A percentile compares a stretch with the other conserved stretches of the same genome.
Evolutionary conservation across 2,113 vertebrate species (phyloP).

Genomic region (Labrus mixtus): DNA sequence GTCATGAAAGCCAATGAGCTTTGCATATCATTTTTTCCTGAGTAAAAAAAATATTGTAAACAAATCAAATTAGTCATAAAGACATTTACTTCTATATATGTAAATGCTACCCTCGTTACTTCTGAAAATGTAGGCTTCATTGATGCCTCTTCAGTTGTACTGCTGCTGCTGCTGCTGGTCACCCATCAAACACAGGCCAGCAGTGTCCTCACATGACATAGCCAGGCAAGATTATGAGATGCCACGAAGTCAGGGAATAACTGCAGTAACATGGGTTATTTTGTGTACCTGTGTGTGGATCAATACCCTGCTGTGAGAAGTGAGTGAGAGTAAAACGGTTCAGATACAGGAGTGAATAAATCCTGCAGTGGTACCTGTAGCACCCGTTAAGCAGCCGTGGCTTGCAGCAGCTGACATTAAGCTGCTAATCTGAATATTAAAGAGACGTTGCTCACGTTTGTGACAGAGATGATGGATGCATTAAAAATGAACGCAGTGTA

Average conservation of each 20-base stretch:
- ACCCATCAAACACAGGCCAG: constrained; percentile 6
- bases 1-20: constrained; percentile 28
- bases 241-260: constrained; percentile 20
- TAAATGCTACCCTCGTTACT: constrained; percentile 1
- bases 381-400: constrained; percentile 20
- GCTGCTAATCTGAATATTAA: constrained; percentile 59
- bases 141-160: constrained; percentile 13
- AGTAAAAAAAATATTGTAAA: constrained; percentile 15
- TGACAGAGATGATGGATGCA: constrained; percentile 38
- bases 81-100: neutral
- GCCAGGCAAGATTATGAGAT: constrained; percentile 32
- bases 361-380: constrained; percentile 59
- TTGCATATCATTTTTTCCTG: constrained; percentile 14
- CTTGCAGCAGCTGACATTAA: constrained; percentile 41
- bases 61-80: constrained; percentile 7
- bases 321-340: constrained; percentile 36
- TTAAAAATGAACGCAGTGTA: constrained; percentile 17
- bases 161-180: constrained; percentile 11
- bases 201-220: constrained; percentile 49
- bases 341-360: constrained; percentile 31
- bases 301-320: constrained; percentile 48
- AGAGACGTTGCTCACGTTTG: constrained; percentile 27
- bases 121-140: neutral
- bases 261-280: constrained; percentile 16
- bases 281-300: constrained; percentile 19